phyloP scores from a whole-genome alignment of 2,797 vertebrate species.

The Coluber constrictor region DNA sequence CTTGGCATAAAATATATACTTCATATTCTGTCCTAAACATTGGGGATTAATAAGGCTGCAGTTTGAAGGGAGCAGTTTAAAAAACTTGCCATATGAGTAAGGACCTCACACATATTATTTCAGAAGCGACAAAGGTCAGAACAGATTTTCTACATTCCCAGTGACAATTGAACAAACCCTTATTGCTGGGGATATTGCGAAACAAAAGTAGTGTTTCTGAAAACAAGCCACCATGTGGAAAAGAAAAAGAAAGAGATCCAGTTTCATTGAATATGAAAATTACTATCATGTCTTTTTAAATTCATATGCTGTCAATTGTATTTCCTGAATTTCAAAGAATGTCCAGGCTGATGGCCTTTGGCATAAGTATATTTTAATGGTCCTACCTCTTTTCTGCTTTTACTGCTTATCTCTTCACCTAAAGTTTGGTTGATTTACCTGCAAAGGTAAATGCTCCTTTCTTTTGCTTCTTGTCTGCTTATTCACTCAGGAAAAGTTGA shows the following conservation, averaged over 20 bases:
- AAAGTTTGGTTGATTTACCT: background rate
- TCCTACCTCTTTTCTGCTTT: background rate
- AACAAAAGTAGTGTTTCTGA: background rate
- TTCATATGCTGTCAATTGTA: background rate
- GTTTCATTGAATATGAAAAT: background rate
- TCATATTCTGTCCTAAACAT: background rate
- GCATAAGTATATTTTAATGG: background rate
- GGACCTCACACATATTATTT: background rate
- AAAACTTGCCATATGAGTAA: background rate
- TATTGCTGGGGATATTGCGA: background rate
- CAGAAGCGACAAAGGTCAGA: background rate
- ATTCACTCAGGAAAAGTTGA: background rate
- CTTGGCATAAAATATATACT: background rate
- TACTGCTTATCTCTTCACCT: background rate
- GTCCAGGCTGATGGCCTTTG: background rate
- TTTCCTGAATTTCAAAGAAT: slow-evolving; percentile 1
- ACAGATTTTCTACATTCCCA: background rate
- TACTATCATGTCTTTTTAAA: background rate
- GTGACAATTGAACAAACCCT: background rate
- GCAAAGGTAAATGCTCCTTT: background rate
- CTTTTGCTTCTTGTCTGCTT: background rate
- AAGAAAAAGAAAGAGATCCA: background rate
- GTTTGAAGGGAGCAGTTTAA: background rate
- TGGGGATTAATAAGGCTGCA: background rate
- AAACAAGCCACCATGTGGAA: background rate